Conservation (phyloP, 2,888 invertebrate species). For the Conus canariensis region DNA sequence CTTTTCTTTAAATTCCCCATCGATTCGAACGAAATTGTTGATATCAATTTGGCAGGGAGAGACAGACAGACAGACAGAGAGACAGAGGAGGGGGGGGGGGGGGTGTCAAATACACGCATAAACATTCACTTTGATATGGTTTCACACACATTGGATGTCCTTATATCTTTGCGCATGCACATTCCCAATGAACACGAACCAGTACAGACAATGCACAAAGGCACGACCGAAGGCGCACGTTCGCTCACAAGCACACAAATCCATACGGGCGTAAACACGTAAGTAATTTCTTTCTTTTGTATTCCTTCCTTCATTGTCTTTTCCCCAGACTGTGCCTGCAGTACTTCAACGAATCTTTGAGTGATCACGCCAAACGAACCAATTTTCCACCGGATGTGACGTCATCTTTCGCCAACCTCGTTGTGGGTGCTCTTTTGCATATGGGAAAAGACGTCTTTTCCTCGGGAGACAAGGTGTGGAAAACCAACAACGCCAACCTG, state of each 20-base stretch:
- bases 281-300: not conserved
- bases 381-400: constrained; percentile 33
- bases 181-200: no score
- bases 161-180: no score
- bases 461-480: not conserved
- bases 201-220: no score
- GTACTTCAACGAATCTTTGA: constrained; percentile 7
- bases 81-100: not conserved
- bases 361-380: constrained; percentile 11
- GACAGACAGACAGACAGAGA: not conserved
- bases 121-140: no score
- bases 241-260: not conserved
- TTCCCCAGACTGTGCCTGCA: constrained; percentile 10
- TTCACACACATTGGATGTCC: not conserved
- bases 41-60: not conserved
- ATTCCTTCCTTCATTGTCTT: not conserved
- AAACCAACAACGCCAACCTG: constrained; percentile 6
- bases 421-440: constrained; percentile 3
- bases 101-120: not conserved
- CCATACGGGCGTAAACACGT: not conserved
- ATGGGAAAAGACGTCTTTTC: not conserved
- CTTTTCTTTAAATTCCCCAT: no score
- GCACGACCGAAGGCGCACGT: not conserved
- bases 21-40: no score
- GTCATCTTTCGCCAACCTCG: constrained; percentile 33